Base-by-base conservation (phyloP, 2,113 vertebrate species). In the Globicephala melas region DNA sequence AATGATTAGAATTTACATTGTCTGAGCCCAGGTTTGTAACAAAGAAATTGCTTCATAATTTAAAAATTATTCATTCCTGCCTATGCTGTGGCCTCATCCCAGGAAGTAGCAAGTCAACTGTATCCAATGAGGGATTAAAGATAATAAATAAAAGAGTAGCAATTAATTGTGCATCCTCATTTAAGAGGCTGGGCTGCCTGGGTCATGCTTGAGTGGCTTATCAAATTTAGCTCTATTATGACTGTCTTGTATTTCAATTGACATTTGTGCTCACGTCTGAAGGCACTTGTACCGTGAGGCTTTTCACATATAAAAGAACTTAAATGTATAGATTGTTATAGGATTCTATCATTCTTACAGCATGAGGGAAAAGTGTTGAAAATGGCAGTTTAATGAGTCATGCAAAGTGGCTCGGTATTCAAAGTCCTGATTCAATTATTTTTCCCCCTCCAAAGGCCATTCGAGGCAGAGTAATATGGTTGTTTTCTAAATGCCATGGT, bases 321-420 rank as follows among this genome's bases (percentile, higher is more conserved):
- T 33, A n/a, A 98, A 97, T 1, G 2, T 97, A 97, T 89, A 98
- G 98, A 98, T 91, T 95, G 98, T 97, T 98, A 94, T 85, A 97
- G 33, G 96, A 97, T 97, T 98, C 98, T 98, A 98, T 98, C 97
- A 97, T 96, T 98, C 98, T 98, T 93, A 97, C 62, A 83, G 90
- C 95, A 90, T 33, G 62, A 98, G 98, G 98, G 96, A 95, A 96
- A 98, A 98, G 98, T 98, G 97, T 96, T 98, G 96, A 96, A 98
- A 98, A 98, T 98, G 98, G 98, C 98, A 98, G 98, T 97, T 99
- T 98, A 99, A 99, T 99, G 98, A 98, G 98, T 98, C 98, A 98
- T 99, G 98, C 98, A 98, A 95, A 97, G 96, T 33, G 63, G 96
- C 96, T 97, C 92, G 88, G 97, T 97, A 96, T 98, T 98, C 98